Evolutionary conservation across 2,113 vertebrate genomes (phyloP), one percentile per base, ranked within the genome.

Genomic region (Siniperca chuatsi): DNA sequence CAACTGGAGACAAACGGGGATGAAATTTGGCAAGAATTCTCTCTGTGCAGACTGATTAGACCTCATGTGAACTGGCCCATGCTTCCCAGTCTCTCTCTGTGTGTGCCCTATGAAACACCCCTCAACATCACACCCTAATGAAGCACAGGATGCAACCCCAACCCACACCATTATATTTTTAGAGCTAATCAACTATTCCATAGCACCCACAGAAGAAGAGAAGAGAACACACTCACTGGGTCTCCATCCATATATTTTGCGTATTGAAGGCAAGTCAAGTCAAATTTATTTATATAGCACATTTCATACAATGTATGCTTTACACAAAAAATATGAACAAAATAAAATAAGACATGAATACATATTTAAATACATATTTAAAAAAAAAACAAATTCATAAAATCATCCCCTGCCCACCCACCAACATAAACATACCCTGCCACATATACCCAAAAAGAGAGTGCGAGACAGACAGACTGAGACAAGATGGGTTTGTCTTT

Each of bases 101-200:
- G 44, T 21, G 18, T 66, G 48, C 65, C 21, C 57, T 65, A 8
- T 76, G 60, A 87, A 55, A 82, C 42, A 79, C 64, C 50, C 37
- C 25, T 42, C 42, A 11, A 65, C 3, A 8, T 54, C 57, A 23
- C 77, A 58, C 58, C 65, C 61, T 60, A 57, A 78, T 58, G 50
- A 68, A 64, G 70, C 61, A 57, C 54, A 83, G 54, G 72, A 55
- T 61, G 52, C 60, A 21, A 52, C 35, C 57, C 16, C 52, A 73
- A 23, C 71, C 84, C 75, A 88, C 84, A 74, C 33, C 12, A 7
- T 46, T 64, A n/a, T 87, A 87, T 89, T 82, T 85, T 78, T 81
- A 76, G 65, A 76, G 6, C 72, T 60, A 70, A 83, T 68, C 33
- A 66, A 60, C 74, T 75, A 58, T 68, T 81, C 68, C 42, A 81